Base-by-base conservation (phyloP, 2,888 invertebrate species). In the Nephrocerus scutellatus region DNA sequence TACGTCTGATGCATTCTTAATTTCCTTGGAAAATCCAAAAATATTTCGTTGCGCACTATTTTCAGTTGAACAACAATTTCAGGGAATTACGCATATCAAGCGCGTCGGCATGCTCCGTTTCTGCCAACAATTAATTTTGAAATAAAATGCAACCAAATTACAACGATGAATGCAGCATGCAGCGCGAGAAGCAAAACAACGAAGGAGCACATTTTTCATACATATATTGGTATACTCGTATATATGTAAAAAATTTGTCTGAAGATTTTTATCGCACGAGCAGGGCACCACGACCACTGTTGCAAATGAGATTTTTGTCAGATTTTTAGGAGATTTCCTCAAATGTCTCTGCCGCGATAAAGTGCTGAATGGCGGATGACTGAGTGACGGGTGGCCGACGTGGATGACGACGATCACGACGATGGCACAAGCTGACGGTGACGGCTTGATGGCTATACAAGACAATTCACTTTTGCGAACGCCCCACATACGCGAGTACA, bases 101-200 rank as follows among this genome's bases (percentile, higher is more conserved):
- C 62, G 60, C 62, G 59, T 60, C 62, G 62, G 62, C 62, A 62
- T 62, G 62, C 62, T 62, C 62, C 62, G 62, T 62, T 62, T 62
- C 59, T 55, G 54, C 53, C 57, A 57, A 60, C 62, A 62, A 62
- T 62, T 62, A 62, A 62, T 62, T 62, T 62, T 45, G 30, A 35
- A 40, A 25, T 40, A 24, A 38, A 38, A 38, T 38, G 38, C 32
- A 38, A 28, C 32, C 16, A n/a, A n/a, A n/a, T n/a, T n/a, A n/a
- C n/a, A n/a, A n/a, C n/a, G n/a, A n/a, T n/a, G n/a, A n/a, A n/a
- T n/a, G n/a, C n/a, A n/a, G n/a, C n/a, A n/a, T n/a, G n/a, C 26
- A 5, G 26, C 6, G 26, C 6, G 6, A 13, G 26, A 19, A 30
- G 30, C 13, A 16, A 30, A n/a, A 12, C 16, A 56, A 52, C 50